A percentile compares a stretch with the other conserved stretches of the same genome.
Evolutionary conservation across 2,113 vertebrate genomes (phyloP).

Genomic region (Synchiropus splendidus): DNA sequence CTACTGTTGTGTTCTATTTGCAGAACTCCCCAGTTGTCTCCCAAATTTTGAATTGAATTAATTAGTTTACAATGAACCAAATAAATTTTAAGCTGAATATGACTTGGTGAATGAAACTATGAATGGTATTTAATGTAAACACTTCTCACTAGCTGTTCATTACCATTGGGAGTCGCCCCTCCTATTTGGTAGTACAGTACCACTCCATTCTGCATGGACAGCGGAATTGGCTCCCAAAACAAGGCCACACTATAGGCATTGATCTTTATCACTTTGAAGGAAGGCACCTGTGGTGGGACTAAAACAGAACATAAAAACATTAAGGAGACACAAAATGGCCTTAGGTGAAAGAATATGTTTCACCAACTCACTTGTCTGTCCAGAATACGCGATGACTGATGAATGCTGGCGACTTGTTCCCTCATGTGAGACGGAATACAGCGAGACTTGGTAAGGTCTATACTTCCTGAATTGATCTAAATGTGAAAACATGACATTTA

Average conservation of each 20-base stretch:
- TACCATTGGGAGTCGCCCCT: slow-evolving; percentile 21
- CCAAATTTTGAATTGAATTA: too few species aligned
- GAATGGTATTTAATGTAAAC: too few species aligned
- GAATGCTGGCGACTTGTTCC: slow-evolving; percentile 13
- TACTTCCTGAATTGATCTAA: slow-evolving; percentile 50
- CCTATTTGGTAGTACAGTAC: slow-evolving; percentile 50
- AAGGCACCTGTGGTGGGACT: slow-evolving; percentile 47
- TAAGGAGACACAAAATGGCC: neutral
- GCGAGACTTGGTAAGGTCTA: slow-evolving; percentile 54
- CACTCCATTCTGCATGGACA: slow-evolving; percentile 22
- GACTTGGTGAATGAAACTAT: too few species aligned
- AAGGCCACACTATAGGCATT: slow-evolving; percentile 30
- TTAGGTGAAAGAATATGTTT: neutral
- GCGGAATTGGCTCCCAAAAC: slow-evolving; percentile 42
- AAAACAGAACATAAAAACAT: slow-evolving; percentile 8
- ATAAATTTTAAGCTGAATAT: too few species aligned
- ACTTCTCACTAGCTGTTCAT: neutral
- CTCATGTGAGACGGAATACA: slow-evolving; percentile 36
- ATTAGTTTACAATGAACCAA: too few species aligned
- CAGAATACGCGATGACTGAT: slow-evolving; percentile 35
- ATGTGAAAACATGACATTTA: slow-evolving; percentile 35
- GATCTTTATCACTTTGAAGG: slow-evolving; percentile 24
- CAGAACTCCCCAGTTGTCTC: too few species aligned
- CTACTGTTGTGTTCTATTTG: too few species aligned
- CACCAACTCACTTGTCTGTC: slow-evolving; percentile 45